phyloP scores from a whole-genome alignment of 2,797 vertebrate genomes.

The Urophycis tenuis region DNA sequence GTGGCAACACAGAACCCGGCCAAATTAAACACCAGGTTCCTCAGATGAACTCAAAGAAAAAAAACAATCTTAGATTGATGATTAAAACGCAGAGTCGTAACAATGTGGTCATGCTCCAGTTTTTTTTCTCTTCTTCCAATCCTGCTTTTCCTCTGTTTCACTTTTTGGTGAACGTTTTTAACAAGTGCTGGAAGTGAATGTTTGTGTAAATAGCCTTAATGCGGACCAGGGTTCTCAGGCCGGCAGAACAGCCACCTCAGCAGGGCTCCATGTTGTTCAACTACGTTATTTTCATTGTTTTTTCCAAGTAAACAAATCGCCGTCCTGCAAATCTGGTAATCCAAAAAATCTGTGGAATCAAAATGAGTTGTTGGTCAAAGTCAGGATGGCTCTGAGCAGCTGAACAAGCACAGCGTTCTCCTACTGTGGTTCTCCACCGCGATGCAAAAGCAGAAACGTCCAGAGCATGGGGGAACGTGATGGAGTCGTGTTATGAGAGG shows the following conservation, averaged over 20 bases:
- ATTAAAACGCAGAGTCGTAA: constrained; percentile 41
- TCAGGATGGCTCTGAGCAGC: background rate
- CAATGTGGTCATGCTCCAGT: constrained; percentile 46
- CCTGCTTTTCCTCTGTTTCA: constrained; percentile 45
- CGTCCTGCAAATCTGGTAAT: background rate
- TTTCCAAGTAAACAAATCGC: background rate
- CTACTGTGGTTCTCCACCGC: background rate
- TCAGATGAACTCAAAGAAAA: constrained; percentile 58
- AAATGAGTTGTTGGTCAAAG: background rate
- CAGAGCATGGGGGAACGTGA: constrained; percentile 39
- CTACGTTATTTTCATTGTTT: background rate
- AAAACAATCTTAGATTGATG: background rate
- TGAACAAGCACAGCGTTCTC: background rate
- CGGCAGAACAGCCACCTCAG: background rate
- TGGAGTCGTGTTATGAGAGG: constrained; percentile 23
- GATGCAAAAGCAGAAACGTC: background rate
- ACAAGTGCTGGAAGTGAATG: constrained; percentile 52
- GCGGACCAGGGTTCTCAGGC: constrained; percentile 32
- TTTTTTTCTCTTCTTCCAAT: constrained; percentile 37
- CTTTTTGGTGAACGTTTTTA: constrained; percentile 35
- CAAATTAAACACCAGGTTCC: constrained; percentile 68
- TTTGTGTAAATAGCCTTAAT: constrained; percentile 56
- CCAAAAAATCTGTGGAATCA: background rate
- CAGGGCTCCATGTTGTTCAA: background rate
- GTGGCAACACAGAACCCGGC: constrained; percentile 47